phyloP scores from a whole-genome alignment of 2,113 vertebrate genomes.

The Proteles cristata region DNA sequence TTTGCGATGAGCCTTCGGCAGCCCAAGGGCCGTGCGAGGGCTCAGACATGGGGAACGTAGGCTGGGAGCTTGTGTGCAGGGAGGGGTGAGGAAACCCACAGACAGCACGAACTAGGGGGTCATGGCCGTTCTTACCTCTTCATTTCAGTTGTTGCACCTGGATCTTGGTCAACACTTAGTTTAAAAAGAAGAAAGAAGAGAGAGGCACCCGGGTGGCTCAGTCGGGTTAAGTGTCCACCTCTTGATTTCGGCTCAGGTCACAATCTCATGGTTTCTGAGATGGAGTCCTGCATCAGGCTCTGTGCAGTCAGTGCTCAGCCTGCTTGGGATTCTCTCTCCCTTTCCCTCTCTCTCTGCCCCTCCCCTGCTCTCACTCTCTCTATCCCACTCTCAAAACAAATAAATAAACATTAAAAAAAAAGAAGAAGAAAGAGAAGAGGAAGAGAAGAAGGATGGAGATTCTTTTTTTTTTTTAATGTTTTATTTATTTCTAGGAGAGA shows the following conservation, averaged over 20 bases:
- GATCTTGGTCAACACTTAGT: background rate
- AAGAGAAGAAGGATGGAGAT: background rate
- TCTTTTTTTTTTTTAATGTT: too few species aligned
- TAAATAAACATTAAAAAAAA: background rate
- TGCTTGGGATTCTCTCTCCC: too few species aligned
- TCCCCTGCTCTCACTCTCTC: too few species aligned
- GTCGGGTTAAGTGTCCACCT: too few species aligned
- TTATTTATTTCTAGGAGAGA: too few species aligned
- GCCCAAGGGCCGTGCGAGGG: background rate
- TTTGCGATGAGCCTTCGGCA: background rate
- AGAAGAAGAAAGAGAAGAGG: background rate
- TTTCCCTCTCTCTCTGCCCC: too few species aligned
- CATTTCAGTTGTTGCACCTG: background rate
- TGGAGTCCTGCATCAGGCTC: too few species aligned
- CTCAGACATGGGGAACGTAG: background rate
- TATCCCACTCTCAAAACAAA: too few species aligned
- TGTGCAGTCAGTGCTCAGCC: too few species aligned
- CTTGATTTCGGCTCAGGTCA: too few species aligned
- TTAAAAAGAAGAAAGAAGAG: background rate
- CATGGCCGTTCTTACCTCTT: background rate
- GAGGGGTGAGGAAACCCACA: background rate
- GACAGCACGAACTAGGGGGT: background rate
- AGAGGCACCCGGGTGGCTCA: background rate
- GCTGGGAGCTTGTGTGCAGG: background rate
- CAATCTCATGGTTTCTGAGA: too few species aligned